Percentiles rank a stretch among this genome's conserved stretches.
phyloP scores from a whole-genome alignment of 2,113 vertebrate species.

The Saccopteryx bilineata region DNA sequence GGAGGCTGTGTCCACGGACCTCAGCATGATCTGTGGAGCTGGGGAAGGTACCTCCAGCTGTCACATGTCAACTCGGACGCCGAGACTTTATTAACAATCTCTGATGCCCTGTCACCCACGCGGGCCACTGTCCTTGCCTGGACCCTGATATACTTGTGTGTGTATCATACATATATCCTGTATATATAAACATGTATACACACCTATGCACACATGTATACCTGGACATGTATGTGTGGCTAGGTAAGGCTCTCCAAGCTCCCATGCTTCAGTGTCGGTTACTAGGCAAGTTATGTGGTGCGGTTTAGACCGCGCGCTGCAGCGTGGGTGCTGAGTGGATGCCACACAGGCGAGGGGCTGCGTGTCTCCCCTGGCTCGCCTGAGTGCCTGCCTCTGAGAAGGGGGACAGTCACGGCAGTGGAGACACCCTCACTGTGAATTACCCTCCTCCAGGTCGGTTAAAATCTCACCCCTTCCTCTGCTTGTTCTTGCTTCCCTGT shows the following conservation, averaged over 20 bases:
- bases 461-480: no score
- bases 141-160: no score
- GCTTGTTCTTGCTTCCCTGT: fast-evolving
- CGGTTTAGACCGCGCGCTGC: fast-evolving
- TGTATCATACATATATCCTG: fast-evolving
- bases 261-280: not conserved
- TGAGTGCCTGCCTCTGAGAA: not conserved
- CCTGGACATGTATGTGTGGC: fast-evolving
- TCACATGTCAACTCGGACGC: not conserved
- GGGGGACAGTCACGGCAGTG: fast-evolving
- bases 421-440: fast-evolving
- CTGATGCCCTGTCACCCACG: not conserved
- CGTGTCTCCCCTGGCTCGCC: not conserved
- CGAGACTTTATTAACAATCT: fast-evolving
- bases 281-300: not conserved
- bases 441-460: fast-evolving
- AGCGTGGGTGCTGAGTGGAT: not conserved
- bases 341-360: not conserved
- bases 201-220: fast-evolving
- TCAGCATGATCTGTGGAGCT: not conserved
- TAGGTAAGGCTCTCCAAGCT: not conserved
- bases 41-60: fast-evolving
- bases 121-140: not conserved
- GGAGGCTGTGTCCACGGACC: not conserved
- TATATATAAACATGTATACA: fast-evolving